Evolutionary conservation across 2,797 vertebrate genomes (phyloP), one percentile per base, ranked within the genome.

Genomic region (Coracias cyanogaster): DNA sequence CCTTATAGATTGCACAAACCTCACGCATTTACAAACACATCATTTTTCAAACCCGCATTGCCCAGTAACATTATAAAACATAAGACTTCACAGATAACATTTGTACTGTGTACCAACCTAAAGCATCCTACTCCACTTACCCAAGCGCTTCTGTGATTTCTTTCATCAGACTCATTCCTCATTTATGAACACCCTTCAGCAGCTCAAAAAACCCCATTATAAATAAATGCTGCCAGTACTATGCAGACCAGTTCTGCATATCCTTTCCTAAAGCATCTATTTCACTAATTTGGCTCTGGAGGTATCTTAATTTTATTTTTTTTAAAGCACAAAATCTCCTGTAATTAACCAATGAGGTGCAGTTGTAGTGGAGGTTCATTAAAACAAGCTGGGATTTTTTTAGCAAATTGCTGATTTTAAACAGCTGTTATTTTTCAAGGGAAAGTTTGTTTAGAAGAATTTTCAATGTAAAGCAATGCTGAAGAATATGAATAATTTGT

Each of bases 381-480:
- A 74, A 81, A 90, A 76, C 21, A 84, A 90, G 74, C 55, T 85
- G 66, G 41, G 80, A 49, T n/a, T 51, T 79, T 45, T 76, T 67
- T 60, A 93, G 54, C 18, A 93, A 94, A 94, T 71, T 57, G 22
- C 41, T 85, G 31, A 82, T 89, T 93, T 86, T 67, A 92, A 95
- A 85, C 33, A 80, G 78, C 83, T 96, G 82, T 25, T 90, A 51
- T 82, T 96, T 93, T 89, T 93, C 80, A 79, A 89, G 58, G 17
- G 24, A n/a, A 67, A 86, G 65, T 82, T 90, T 88, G 57, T 90
- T 92, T 84, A 76, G 66, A 62, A 76, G 28, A 29, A 21, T 84
- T 95, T 89, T n/a, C 70, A 73, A 7, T 19, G n/a, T 55, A 82
- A 92, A 92, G 43, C 39, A 76, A 58, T 48, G 39, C 26, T 87